A percentile compares a stretch with the other conserved stretches of the same genome.
Conservation (phyloP, 2,113 vertebrate species). For the Loxodonta africana region DNA sequence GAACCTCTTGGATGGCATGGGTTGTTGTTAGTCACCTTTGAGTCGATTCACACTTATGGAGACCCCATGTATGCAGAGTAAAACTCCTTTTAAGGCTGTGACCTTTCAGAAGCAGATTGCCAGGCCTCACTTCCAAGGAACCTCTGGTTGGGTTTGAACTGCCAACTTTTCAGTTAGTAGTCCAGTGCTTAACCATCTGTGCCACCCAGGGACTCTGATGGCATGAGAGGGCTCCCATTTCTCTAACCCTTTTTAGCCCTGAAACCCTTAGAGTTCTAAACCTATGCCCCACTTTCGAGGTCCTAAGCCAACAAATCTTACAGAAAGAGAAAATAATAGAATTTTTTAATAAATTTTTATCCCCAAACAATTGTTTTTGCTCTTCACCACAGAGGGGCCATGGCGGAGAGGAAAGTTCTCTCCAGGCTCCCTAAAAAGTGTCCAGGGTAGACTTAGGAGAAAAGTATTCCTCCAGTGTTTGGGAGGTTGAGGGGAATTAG, state of each 20-base stretch:
- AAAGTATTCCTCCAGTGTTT: conserved; percentile 77
- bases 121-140: not conserved
- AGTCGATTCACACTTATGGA: not conserved
- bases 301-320: conserved; percentile 58
- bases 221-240: fast-evolving
- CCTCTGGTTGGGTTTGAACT: not conserved
- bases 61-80: not conserved
- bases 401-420: conserved; percentile 77
- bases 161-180: not conserved
- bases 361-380: conserved; percentile 82
- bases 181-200: not conserved
- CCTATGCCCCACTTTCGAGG: not conserved
- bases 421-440: conserved; percentile 74
- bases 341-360: conserved; percentile 90
- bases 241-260: not conserved
- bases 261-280: not conserved
- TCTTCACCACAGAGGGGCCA: conserved; percentile 77
- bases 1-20: not conserved
- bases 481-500: conserved; percentile 36
- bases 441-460: conserved; percentile 82
- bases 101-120: not conserved
- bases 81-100: not conserved
- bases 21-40: not conserved
- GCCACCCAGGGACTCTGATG: not conserved
- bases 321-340: conserved; percentile 89